Base-by-base conservation (phyloP, 2,797 vertebrate species). In the Leptatherina wallacei region DNA sequence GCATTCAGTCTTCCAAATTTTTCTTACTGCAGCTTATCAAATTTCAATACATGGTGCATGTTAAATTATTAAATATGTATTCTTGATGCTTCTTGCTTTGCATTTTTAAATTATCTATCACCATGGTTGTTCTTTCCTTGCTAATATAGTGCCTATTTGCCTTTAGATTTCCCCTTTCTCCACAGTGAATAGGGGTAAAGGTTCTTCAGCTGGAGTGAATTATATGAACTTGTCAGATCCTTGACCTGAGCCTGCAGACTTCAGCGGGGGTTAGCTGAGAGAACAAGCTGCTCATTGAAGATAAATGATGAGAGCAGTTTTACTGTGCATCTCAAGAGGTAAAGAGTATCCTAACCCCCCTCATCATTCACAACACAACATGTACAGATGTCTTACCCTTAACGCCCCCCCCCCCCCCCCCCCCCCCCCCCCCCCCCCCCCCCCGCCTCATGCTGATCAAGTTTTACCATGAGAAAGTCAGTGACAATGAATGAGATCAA, bases 371-470 rank as follows among this genome's bases (percentile, higher is more conserved):
- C 47, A 49, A 18, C 47, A 49, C 47, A 49, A 18, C 51, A 72
- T 64, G 61, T 14, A n/a, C 22, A 49, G 47, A 49, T 49, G 47
- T 49, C 47, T n/a, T 22, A 49, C 20, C 71, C 61, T 33, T 3
- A 61, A 2, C 8, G 27, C 77, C 89, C 75, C 85, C 82, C 88
- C 69, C 85, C 82, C 88, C 69, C 85, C 82, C 88, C 69, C 85
- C 82, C 88, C 69, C 85, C 82, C 88, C 69, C n/a, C 77, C 89
- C 75, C 77, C 89, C 75, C 77, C 89, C 75, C 77, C 89, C 75
- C 85, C 82, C 88, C 69, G 61, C 30, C 18, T 4, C 70, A 44
- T 67, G 47, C 58, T 76, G 56, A 63, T 79, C 73, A 82, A 74
- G 75, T 72, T 67, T 55, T 56, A 20, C 78, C 68, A 74, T 73